phyloP scores from a whole-genome alignment of 2,888 invertebrate genomes.

The Ormyrus pomaceus region DNA sequence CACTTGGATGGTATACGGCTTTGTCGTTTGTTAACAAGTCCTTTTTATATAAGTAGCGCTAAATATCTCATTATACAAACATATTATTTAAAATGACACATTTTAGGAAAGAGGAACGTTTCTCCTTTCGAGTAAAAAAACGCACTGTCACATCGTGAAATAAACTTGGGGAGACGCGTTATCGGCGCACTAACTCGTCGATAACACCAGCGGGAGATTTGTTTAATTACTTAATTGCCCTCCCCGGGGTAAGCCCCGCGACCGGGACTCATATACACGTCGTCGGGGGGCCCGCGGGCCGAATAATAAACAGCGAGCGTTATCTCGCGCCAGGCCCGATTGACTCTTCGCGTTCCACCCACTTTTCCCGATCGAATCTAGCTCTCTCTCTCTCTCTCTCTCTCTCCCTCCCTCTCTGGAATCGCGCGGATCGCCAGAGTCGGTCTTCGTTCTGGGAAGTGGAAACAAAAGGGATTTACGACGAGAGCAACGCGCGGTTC shows the following conservation, averaged over 20 bases:
- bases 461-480: background rate
- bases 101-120: no score
- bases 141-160: slow-evolving; percentile 31
- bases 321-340: slow-evolving; percentile 59
- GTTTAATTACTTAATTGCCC: slow-evolving; percentile 78
- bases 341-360: slow-evolving; percentile 52
- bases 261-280: slow-evolving; percentile 16
- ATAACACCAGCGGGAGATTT: slow-evolving; percentile 68
- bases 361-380: slow-evolving; percentile 31
- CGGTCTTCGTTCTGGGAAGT: no score
- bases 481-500: slow-evolving; percentile 2
- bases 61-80: no score
- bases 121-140: background rate
- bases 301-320: slow-evolving; percentile 58
- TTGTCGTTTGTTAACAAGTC: no score
- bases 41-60: no score
- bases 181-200: slow-evolving; percentile 65
- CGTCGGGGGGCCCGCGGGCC: slow-evolving; percentile 63
- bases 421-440: background rate
- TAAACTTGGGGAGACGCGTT: background rate
- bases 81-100: no score
- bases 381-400: background rate
- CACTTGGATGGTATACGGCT: no score
- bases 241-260: slow-evolving; percentile 58
- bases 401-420: background rate